phyloP scores from a whole-genome alignment of 2,113 vertebrate species.

The Catharus minimus region DNA sequence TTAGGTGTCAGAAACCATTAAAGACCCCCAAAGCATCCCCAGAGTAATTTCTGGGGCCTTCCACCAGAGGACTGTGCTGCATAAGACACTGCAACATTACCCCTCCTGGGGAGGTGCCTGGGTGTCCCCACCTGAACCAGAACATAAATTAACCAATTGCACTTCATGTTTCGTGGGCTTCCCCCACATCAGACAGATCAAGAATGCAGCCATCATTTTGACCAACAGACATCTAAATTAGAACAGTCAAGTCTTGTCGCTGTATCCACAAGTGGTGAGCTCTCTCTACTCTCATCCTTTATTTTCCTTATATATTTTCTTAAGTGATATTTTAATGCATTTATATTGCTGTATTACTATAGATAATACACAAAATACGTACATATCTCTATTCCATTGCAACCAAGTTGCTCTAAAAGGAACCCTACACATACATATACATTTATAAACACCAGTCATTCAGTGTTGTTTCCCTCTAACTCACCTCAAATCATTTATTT shows the following conservation, averaged over 20 bases:
- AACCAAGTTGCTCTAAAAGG: not conserved
- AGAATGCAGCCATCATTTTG: not conserved
- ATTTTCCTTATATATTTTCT: not conserved
- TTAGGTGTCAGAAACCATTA: not conserved
- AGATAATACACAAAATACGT: not conserved
- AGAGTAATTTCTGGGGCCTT: not conserved
- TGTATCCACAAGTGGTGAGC: not conserved
- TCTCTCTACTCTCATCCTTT: not conserved
- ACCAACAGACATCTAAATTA: not conserved
- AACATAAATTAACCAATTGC: not conserved
- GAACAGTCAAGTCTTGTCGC: not conserved
- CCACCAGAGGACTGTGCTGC: not conserved
- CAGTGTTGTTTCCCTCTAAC: not conserved
- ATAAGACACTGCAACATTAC: not conserved
- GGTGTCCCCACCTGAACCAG: not conserved
- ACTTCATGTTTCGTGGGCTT: fast-evolving
- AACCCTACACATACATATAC: not conserved
- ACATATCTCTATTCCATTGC: not conserved
- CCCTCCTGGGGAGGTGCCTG: not conserved
- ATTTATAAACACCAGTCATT: fast-evolving
- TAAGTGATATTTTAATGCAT: not conserved
- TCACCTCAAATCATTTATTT: not conserved
- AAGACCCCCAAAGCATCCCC: no score
- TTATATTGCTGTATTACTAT: not conserved
- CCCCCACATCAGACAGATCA: not conserved